A percentile compares a stretch with the other conserved stretches of the same genome.
Evolutionary conservation across 2,113 vertebrate species (phyloP).

Genomic region (Mirza zaza): DNA sequence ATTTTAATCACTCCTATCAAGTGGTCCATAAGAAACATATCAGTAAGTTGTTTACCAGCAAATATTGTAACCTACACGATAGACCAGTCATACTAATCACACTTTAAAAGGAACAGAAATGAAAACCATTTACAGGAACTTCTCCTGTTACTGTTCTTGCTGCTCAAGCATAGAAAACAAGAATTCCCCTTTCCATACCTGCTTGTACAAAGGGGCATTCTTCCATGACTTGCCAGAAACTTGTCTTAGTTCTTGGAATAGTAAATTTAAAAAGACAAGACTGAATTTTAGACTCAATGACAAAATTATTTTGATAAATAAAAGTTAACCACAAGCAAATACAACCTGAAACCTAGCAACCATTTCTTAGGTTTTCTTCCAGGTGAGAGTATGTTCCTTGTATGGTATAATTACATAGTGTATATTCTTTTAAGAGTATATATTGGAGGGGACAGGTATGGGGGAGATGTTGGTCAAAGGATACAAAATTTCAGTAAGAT

Average conservation of each 20-base stretch:
- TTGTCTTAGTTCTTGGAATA: background rate
- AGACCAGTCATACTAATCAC: conserved; percentile 55
- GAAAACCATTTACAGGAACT: background rate
- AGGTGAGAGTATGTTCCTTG: background rate
- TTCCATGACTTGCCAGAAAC: background rate
- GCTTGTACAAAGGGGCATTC: background rate
- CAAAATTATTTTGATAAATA: background rate
- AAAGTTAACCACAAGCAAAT: background rate
- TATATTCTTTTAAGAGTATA: background rate
- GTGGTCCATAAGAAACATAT: conserved; percentile 63
- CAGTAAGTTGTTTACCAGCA: conserved; percentile 67
- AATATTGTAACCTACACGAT: conserved; percentile 40
- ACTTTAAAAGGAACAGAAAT: conserved; percentile 44
- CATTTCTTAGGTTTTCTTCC: background rate
- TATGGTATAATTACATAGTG: too few relatives aligned
- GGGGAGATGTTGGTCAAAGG: background rate
- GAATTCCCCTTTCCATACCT: background rate
- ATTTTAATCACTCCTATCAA: conserved; percentile 68
- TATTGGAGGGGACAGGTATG: too few relatives aligned
- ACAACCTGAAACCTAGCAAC: background rate
- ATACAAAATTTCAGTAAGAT: background rate
- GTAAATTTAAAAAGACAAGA: background rate
- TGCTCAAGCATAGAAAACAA: conserved; percentile 43
- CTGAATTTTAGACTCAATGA: background rate
- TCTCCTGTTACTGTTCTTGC: background rate